Base-by-base conservation (phyloP, 2,888 invertebrate genomes). In the Neocrepidodera transversa region DNA sequence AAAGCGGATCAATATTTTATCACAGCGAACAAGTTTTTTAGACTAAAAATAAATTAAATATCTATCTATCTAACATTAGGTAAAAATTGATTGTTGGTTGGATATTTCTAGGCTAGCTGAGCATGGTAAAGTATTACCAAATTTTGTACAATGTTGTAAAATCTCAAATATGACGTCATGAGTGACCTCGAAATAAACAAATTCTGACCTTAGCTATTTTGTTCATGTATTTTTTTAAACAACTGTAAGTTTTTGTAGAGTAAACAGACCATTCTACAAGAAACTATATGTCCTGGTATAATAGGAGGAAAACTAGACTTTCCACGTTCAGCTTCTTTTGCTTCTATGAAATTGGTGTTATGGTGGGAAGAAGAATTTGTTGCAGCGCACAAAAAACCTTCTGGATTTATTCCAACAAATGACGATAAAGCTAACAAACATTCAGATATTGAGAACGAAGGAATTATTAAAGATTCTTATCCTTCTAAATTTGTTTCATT, bases 301-400 rank as follows among this genome's bases (percentile, higher is more conserved):
- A 90, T 91, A 26, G 92, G 92, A 10, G 92, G 92, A 0, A 84
- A 88, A 66, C 78, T 92, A 49, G 92, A 92, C 77, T 92, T 92
- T 76, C 93, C 93, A 0, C 84, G 91, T 50, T 90, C 88, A 74
- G 92, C 91, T 5, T 92, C 92, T 0, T 92, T 92, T 81, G 92
- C 92, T 1, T 86, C 92, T 0, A 88, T 91, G 13, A 93, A 93
- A 81, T 84, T 92, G 66, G 91, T 92, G 0, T 78, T 87, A n/a
- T 93, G 92, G 93, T 89, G 92, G 84, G 92, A 93, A 79, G 91
- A 91, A 66, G 92, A 92, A 73, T 92, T 89, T 72, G 80, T 84
- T 28, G 89, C 90, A 51, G 90, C 92, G 16, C 92, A 90, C 73
- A 85, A 87, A 76, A 86, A 83, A 71, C 83, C 82, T 20, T 88